Conservation (phyloP, 2,888 invertebrate species). For the Meandrusa payeni region DNA sequence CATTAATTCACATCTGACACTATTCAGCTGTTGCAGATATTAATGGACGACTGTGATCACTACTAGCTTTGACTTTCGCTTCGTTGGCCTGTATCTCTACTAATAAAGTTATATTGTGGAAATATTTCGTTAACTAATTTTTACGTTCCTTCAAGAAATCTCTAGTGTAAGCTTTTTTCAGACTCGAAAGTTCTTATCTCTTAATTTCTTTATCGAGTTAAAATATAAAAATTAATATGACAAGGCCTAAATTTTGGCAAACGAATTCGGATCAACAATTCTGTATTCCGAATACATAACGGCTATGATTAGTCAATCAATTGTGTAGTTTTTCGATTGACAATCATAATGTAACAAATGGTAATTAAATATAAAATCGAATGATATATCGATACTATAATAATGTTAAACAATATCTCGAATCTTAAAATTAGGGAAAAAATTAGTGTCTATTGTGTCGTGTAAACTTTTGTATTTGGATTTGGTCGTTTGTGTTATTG, state of each 20-base stretch:
- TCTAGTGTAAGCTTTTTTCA: too few species aligned
- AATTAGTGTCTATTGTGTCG: constrained; percentile 4
- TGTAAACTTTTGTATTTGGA: constrained; percentile 40
- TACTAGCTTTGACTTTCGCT: too few species aligned
- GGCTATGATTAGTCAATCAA: constrained; percentile 12
- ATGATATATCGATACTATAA: constrained; percentile 12
- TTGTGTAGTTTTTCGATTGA: neutral
- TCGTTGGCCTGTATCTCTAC: too few species aligned
- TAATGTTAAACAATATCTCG: constrained; percentile 15
- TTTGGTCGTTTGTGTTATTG: too few species aligned
- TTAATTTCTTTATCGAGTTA: too few species aligned
- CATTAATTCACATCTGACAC: too few species aligned
- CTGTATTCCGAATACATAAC: constrained; percentile 19
- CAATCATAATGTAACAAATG: neutral
- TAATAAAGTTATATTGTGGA: too few species aligned
- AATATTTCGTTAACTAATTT: too few species aligned
- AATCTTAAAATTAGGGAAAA: constrained; percentile 17
- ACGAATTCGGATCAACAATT: constrained; percentile 12
- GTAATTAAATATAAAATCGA: constrained; percentile 2
- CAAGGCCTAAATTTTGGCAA: constrained; percentile 23
- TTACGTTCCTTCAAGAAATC: too few species aligned
- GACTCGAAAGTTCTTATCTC: too few species aligned
- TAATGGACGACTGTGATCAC: too few species aligned
- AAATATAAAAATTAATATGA: neutral
- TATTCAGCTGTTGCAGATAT: too few species aligned